These are phyloP conservation scores for Nothocercus nigrocapillus DNA, from an alignment of 2,113 vertebrate genomes.

Conservation along the genomic window DNA sequence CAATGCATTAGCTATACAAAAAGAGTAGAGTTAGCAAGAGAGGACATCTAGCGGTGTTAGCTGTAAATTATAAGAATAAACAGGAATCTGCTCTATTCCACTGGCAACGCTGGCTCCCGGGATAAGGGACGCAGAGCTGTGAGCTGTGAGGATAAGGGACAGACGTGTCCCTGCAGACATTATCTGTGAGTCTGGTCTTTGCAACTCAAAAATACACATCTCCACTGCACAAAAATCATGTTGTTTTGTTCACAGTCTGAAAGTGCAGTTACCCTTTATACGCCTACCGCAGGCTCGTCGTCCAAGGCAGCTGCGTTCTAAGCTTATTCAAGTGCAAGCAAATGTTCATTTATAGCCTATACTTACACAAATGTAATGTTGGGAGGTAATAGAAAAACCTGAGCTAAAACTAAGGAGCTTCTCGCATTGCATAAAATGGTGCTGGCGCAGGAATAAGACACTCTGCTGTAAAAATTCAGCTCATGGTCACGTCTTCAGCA, in stretches of 20 bases:
- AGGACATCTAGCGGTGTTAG: slow-evolving; percentile 54
- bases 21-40: neutral
- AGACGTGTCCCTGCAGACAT: neutral
- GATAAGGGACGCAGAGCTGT: no score
- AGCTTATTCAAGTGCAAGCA: neutral
- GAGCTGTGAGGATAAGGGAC: no score
- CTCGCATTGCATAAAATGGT: neutral
- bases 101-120: neutral
- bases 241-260: neutral
- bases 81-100: fast-evolving
- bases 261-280: neutral
- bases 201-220: neutral
- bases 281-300: neutral
- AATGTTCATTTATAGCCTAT: neutral
- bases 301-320: neutral
- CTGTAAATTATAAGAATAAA: neutral
- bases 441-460: neutral
- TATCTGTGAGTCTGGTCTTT: neutral
- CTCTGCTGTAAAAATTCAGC: neutral
- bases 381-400: neutral
- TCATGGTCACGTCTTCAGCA: neutral
- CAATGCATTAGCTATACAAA: fast-evolving
- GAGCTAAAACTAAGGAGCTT: neutral
- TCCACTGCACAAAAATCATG: neutral
- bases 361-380: neutral